These are phyloP conservation scores for Trachemys scripta DNA, from an alignment of 2,113 vertebrate species.

Conservation along the genomic window DNA sequence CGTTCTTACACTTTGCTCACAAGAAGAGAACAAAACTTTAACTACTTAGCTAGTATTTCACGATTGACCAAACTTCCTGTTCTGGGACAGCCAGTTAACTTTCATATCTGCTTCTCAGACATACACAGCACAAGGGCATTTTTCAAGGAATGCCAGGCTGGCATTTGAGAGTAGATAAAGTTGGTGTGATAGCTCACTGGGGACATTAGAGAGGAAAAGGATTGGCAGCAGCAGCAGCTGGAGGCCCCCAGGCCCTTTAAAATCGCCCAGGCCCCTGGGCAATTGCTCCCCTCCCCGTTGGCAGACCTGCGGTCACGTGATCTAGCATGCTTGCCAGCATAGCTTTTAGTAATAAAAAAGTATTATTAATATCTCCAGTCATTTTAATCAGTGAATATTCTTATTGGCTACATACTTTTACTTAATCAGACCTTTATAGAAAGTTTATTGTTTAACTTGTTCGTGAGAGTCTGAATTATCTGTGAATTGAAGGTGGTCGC, in stretches of 20 bases:
- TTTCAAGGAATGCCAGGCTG: background rate
- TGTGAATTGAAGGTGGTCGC: background rate
- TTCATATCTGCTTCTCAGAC: background rate
- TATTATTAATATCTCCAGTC: background rate
- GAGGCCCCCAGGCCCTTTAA: too few species aligned
- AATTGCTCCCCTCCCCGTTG: too few species aligned
- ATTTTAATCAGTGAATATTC: background rate
- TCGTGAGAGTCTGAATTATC: background rate
- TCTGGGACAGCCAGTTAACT: background rate
- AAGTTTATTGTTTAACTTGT: background rate
- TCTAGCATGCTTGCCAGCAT: background rate
- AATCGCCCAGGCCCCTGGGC: too few species aligned
- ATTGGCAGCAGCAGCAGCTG: background rate
- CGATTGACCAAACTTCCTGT: background rate
- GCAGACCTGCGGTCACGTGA: too few species aligned
- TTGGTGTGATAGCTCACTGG: background rate
- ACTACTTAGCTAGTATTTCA: background rate
- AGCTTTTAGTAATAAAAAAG: background rate
- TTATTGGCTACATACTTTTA: background rate
- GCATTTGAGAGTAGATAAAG: background rate
- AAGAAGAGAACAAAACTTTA: background rate
- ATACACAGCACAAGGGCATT: background rate
- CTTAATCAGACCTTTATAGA: background rate
- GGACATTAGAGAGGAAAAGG: background rate
- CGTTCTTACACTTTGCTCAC: rapidly evolving